Base-by-base conservation (phyloP, 2,888 invertebrate species). In the Synergus gifuensis region DNA sequence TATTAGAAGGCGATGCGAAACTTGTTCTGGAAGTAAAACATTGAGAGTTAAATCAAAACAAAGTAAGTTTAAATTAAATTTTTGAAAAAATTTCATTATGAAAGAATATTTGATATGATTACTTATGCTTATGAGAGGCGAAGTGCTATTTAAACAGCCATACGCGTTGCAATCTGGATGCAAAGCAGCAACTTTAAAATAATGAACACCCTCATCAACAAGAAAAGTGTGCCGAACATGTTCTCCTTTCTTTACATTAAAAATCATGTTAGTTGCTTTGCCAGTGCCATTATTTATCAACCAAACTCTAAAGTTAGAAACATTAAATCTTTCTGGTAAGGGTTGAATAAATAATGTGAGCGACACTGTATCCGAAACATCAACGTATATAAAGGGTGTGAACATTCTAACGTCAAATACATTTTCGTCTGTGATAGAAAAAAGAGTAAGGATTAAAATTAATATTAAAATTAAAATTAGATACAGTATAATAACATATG, bases 41-140 rank as follows among this genome's bases (percentile, higher is more conserved):
- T 36, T 36, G 7, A 36, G 36, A 36, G 36, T 36, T 36, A 5
- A 36, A 36, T 36, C 36, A 76, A 42, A 58, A 69, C 14, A 54
- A 54, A 64, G n/a, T 40, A 54, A 64, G n/a, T 40, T 62, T n/a
- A 8, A 49, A 63, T 9, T 16, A 46, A 54, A 76, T 46, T 64
- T 28, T 44, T 73, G 12, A 44, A n/a, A 11, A 42, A 36, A 9
- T 67, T 18, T 11, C 18, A 18, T 18, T 4, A 18, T 18, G 58
- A 2, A 8, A 18, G 1, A 58, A 58, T 58, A 58, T 18, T 18
- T 18, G 9, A 9, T 58, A 28, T 22, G 11, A 86, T 85, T 87
- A 89, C 91, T 90, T 83, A 89, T 88, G 78, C 86, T 87, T 80
- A 92, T 90, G n/a, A 85, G 83, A 0, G 92, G 92, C 8, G 91